A percentile compares a stretch with the other conserved stretches of the same genome.
These are phyloP conservation scores for Macrostomum cliftonense DNA, from an alignment of 2,888 invertebrate species.

Conservation along the genomic window DNA sequence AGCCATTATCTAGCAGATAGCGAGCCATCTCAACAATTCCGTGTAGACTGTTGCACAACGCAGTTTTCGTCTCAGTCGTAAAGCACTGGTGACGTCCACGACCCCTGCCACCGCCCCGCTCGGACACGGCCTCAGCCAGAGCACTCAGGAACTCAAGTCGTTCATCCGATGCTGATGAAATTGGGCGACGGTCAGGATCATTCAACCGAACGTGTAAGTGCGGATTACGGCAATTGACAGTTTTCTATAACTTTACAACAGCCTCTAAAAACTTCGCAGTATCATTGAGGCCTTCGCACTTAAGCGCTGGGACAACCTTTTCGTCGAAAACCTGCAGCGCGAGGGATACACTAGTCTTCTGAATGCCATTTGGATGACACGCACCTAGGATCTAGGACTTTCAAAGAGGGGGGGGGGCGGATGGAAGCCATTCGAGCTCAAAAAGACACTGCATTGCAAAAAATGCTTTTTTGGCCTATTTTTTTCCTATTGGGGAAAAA, in stretches of 20 bases:
- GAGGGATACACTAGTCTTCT: not conserved
- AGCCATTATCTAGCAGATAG: not conserved
- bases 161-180: not conserved
- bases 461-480: no score
- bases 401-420: no score
- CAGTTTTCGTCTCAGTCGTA: no score
- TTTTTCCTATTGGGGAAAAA: no score
- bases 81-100: no score
- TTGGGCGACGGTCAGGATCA: not conserved
- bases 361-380: not conserved
- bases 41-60: no score
- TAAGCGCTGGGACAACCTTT: slow-evolving; percentile 1
- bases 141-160: no score
- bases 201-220: not conserved
- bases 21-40: not conserved
- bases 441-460: no score
- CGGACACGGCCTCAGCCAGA: no score
- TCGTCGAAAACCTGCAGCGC: not conserved
- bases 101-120: no score
- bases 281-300: not conserved
- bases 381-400: no score
- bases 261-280: not conserved
- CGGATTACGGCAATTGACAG: not conserved
- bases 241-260: slow-evolving; percentile 1
- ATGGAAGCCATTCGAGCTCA: no score